Conservation (phyloP, 2,797 vertebrate genomes). For the Sebastes taczanowskii region DNA sequence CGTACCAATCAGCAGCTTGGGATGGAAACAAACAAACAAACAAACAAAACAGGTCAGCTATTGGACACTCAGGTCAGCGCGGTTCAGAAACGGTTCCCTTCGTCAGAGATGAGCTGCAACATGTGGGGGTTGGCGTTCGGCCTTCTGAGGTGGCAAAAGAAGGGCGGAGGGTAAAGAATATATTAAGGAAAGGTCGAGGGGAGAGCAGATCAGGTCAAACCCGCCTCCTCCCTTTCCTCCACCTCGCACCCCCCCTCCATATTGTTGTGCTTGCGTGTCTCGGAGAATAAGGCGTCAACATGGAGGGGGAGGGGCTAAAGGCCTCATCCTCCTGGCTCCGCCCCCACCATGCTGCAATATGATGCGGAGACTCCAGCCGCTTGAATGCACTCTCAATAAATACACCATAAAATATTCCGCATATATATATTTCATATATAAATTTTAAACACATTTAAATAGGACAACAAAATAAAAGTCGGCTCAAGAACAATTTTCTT, state of each 20-base stretch:
- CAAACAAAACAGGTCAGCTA: conserved; percentile 46
- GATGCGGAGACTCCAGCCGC: conserved; percentile 79
- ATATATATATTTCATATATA: conserved; percentile 81
- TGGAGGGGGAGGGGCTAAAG: conserved; percentile 70
- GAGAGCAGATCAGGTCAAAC: conserved; percentile 21
- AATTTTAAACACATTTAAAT: conserved; percentile 87
- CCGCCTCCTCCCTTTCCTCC: conserved; percentile 14
- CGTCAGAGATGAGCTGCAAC: conserved; percentile 70
- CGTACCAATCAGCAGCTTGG: conserved; percentile 79
- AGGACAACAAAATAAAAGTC: conserved; percentile 85
- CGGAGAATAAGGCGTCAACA: conserved; percentile 74
- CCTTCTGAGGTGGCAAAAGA: conserved; percentile 39
- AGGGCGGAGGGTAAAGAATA: conserved; percentile 27
- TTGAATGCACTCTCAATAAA: conserved; percentile 83
- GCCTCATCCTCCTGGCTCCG: conserved; percentile 55
- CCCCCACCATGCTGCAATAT: conserved; percentile 71
- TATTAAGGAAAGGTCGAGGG: conserved; percentile 5
- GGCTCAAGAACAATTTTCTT: conserved; percentile 86
- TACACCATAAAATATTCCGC: conserved; percentile 86
- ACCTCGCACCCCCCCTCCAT: conserved; percentile 61
- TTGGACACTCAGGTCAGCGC: conserved; percentile 65
- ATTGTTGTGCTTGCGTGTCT: conserved; percentile 80
- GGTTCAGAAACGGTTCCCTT: conserved; percentile 75
- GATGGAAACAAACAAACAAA: conserved; percentile 29
- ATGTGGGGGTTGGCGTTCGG: conserved; percentile 43